Evolutionary conservation across 2,888 invertebrate genomes (phyloP).

Genomic region (Bursaphelenchus okinawaensis): DNA sequence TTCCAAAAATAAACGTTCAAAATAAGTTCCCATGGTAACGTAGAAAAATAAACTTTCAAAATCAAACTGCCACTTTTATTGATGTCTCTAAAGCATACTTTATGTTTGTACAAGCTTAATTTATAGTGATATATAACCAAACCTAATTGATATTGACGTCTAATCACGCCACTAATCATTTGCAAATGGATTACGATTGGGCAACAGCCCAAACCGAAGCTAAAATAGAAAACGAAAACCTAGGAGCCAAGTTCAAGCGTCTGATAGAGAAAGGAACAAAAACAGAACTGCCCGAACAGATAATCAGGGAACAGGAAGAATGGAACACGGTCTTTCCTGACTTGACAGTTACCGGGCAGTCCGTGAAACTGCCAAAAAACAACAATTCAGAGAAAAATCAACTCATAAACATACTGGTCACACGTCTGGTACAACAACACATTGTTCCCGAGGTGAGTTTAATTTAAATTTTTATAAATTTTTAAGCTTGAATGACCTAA

Average conservation of each 20-base stretch:
- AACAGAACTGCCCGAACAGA: not conserved
- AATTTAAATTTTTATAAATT: not conserved
- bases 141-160: too few relatives aligned
- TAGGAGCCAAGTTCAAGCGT: not conserved
- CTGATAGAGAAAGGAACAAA: not conserved
- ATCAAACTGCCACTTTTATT: too few relatives aligned
- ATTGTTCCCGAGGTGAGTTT: slow-evolving; percentile 7
- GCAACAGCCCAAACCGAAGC: not conserved
- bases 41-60: too few relatives aligned
- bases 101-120: too few relatives aligned
- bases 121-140: too few relatives aligned
- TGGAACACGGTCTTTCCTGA: slow-evolving; percentile 5
- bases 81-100: too few relatives aligned
- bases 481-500: not conserved
- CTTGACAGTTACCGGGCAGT: not conserved
- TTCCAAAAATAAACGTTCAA: not conserved
- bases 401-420: not conserved
- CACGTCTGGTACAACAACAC: not conserved
- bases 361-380: not conserved
- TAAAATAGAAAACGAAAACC: not conserved
- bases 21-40: not conserved
- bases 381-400: not conserved
- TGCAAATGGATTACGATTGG: slow-evolving; percentile 12
- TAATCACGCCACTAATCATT: too few relatives aligned
- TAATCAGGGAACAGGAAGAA: not conserved